These are phyloP conservation scores for Nemurella pictetii DNA, from an alignment of 2,888 invertebrate genomes.

Conservation along the genomic window DNA sequence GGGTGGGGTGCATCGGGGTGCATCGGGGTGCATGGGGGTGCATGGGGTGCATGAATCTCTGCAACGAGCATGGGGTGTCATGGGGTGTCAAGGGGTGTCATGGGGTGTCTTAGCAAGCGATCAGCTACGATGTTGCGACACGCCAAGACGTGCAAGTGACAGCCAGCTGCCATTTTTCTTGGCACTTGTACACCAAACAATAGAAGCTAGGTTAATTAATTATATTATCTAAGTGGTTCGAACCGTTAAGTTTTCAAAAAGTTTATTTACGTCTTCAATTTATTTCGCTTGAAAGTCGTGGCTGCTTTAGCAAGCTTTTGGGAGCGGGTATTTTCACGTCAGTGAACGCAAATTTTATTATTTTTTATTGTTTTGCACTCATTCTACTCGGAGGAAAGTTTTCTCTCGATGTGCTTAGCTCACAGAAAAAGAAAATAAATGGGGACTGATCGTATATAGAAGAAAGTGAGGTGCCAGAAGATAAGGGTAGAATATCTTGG, in stretches of 20 bases:
- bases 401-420: constrained; percentile 28
- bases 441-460: constrained; percentile 10
- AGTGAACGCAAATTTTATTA: constrained; percentile 22
- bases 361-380: constrained; percentile 36
- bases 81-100: neutral
- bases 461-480: constrained; percentile 26
- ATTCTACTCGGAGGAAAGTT: constrained; percentile 31
- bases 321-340: constrained; percentile 35
- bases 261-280: constrained; percentile 41
- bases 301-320: neutral
- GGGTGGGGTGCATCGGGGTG: no score
- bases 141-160: constrained; percentile 39
- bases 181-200: constrained; percentile 38
- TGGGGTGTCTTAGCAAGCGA: constrained; percentile 28
- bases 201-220: constrained; percentile 41
- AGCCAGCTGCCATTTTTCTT: constrained; percentile 41
- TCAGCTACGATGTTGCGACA: neutral
- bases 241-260: constrained; percentile 39
- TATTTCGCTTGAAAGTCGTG: constrained; percentile 32
- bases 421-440: constrained; percentile 31
- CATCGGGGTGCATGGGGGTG: no score
- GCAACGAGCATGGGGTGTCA: neutral
- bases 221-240: constrained; percentile 39
- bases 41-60: neutral
- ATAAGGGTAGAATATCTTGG: constrained; percentile 24